Conservation (phyloP, 2,888 invertebrate genomes). For the Meta bourneti region DNA sequence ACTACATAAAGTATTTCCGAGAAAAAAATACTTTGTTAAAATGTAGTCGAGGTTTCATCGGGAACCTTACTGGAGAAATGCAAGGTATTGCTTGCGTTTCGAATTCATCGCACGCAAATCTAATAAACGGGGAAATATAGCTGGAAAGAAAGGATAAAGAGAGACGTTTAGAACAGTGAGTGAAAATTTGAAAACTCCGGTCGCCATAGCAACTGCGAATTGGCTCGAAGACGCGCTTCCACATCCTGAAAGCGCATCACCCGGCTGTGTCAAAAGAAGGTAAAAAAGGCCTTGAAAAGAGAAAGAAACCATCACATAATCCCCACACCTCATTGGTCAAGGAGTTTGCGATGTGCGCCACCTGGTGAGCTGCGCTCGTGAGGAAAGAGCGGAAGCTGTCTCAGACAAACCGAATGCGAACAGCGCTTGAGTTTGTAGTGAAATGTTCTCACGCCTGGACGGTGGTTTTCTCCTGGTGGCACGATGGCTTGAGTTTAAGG, state of each 20-base stretch:
- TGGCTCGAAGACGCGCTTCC: neutral
- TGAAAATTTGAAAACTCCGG: neutral
- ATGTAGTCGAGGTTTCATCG: neutral
- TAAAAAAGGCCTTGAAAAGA: neutral
- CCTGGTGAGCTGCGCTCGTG: conserved; percentile 32
- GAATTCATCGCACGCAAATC: neutral
- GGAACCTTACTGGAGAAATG: neutral
- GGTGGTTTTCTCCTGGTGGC: neutral
- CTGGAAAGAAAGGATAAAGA: neutral
- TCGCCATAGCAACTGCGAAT: conserved; percentile 14
- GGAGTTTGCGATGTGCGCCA: conserved; percentile 38
- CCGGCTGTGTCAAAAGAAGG: conserved; percentile 17
- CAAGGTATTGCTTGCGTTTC: neutral
- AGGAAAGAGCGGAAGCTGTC: conserved; percentile 1
- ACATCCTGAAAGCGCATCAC: neutral
- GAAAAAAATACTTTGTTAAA: neutral
- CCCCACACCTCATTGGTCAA: conserved; percentile 27
- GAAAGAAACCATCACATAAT: neutral
- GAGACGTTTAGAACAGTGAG: neutral
- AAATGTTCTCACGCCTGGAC: neutral
- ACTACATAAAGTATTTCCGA: neutral
- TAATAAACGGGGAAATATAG: neutral
- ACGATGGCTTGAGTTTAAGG: neutral
- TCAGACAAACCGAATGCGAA: conserved; percentile 5
- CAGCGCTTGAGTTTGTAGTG: neutral